Percentiles rank a stretch among this genome's conserved stretches.
These are phyloP conservation scores for Chroicocephalus ridibundus DNA, from an alignment of 2,113 vertebrate genomes.

Conservation along the genomic window DNA sequence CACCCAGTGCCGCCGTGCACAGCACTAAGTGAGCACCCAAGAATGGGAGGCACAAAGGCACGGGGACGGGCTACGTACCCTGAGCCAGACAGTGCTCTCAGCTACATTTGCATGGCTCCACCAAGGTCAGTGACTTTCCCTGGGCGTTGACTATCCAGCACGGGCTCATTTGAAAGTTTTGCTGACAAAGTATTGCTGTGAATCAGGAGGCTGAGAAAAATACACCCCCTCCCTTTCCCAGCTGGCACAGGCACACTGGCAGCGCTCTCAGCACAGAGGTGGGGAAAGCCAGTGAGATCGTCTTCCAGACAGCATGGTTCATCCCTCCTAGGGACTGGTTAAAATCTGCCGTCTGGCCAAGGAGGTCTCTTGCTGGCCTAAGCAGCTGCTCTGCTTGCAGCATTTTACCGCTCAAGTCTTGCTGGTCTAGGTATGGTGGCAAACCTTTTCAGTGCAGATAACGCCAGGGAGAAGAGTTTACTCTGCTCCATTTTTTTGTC, in stretches of 20 bases:
- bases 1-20: neutral
- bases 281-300: neutral
- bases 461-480: neutral
- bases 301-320: neutral
- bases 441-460: neutral
- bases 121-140: neutral
- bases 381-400: accelerated
- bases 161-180: neutral
- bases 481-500: neutral
- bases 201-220: neutral
- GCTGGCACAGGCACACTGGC: neutral
- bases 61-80: accelerated
- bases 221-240: neutral
- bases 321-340: neutral
- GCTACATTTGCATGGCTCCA: neutral
- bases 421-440: neutral
- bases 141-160: neutral
- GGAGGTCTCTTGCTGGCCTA: neutral
- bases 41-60: neutral
- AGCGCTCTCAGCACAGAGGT: neutral
- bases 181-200: neutral
- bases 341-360: neutral
- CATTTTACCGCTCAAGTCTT: neutral
- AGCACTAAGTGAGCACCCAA: accelerated
- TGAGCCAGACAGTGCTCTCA: neutral